These are phyloP conservation scores for Typhlichthys subterraneus DNA, from an alignment of 2,797 vertebrate species.

Conservation along the genomic window DNA sequence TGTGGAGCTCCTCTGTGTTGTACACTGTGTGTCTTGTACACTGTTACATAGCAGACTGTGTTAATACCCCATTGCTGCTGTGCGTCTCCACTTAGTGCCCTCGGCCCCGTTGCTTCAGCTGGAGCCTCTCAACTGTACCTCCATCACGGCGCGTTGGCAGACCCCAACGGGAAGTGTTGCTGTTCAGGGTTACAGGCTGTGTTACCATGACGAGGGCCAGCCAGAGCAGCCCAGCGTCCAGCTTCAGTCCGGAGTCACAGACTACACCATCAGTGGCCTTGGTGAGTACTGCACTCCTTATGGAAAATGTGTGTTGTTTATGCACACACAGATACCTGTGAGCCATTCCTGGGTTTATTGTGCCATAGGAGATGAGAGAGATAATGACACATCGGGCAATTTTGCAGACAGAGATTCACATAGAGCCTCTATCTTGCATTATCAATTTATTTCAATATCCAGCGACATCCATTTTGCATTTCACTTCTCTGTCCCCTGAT, in stretches of 20 bases:
- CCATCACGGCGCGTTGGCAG: constrained; percentile 88
- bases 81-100: constrained; percentile 78
- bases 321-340: constrained; percentile 1
- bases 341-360: constrained; percentile 12
- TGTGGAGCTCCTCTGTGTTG: too few relatives aligned
- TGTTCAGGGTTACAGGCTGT: constrained; percentile 88
- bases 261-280: constrained; percentile 86
- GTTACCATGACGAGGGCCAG: constrained; percentile 90
- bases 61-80: constrained; percentile 22
- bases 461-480: constrained; percentile 63
- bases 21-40: not conserved
- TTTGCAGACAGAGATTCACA: constrained; percentile 12
- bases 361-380: not conserved
- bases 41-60: constrained; percentile 10
- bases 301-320: too few relatives aligned
- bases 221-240: constrained; percentile 85
- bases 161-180: constrained; percentile 76
- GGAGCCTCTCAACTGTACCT: constrained; percentile 95
- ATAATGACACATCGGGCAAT: constrained; percentile 13
- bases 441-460: constrained; percentile 50
- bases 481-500: constrained; percentile 50
- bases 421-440: constrained; percentile 16
- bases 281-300: constrained; percentile 76
- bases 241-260: constrained; percentile 74
- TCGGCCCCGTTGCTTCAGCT: constrained; percentile 89